Conservation (phyloP, 1,140 invertebrate species). For the Araneus ventricosus region DNA sequence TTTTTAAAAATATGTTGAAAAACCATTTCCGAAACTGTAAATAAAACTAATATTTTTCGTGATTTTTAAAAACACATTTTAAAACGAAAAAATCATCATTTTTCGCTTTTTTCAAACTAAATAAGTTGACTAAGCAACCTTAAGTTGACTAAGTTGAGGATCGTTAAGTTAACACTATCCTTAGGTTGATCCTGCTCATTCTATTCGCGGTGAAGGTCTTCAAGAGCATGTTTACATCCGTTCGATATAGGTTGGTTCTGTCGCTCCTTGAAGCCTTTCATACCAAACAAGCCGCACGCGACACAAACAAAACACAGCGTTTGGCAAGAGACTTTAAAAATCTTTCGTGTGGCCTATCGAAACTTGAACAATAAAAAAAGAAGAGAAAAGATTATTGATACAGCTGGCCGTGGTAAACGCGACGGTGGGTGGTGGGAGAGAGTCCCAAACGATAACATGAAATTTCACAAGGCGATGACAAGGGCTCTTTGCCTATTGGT, state of each 20-base stretch:
- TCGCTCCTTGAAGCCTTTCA: neutral
- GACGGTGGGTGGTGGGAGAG: neutral
- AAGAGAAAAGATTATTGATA: constrained; percentile 53
- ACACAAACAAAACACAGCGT: neutral
- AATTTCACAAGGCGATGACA: constrained; percentile 71
- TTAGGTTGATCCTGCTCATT: neutral
- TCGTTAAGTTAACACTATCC: neutral
- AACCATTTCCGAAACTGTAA: no score
- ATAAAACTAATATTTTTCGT: no score
- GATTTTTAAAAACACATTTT: no score
- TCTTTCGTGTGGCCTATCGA: neutral
- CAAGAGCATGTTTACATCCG: neutral
- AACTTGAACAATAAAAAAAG: neutral
- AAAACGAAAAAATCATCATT: no score
- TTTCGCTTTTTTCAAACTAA: no score
- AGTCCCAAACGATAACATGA: constrained; percentile 51
- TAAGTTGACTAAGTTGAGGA: no score
- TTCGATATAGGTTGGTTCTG: neutral
- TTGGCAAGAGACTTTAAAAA: neutral
- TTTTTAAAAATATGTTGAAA: no score
- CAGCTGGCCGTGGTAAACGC: constrained; percentile 49
- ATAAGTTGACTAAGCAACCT: no score
- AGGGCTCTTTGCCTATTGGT: constrained; percentile 13
- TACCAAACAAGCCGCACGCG: constrained; percentile 4
- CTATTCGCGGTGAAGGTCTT: neutral